A percentile compares a stretch with the other conserved stretches of the same genome.
Evolutionary conservation across 2,888 invertebrate genomes (phyloP).

Genomic region (Watsonalla binaria): DNA sequence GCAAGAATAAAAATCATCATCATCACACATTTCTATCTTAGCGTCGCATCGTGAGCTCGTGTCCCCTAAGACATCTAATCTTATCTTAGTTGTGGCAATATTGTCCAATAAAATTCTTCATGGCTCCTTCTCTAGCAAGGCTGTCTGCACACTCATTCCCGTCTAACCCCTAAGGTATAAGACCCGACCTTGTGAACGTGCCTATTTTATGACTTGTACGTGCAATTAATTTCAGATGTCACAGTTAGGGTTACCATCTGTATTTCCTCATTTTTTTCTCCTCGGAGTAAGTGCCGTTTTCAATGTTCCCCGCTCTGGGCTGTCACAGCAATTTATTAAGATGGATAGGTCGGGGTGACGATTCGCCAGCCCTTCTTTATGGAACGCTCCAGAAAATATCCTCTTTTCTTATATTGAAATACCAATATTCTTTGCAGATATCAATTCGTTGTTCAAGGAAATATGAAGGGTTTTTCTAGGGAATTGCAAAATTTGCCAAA

Average conservation of each 20-base stretch:
- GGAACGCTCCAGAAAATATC: slow-evolving; percentile 19
- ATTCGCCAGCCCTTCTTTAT: slow-evolving; percentile 18
- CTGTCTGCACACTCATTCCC: no score
- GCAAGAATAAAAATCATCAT: no score
- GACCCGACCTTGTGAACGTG: no score
- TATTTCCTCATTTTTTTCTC: slow-evolving; percentile 24
- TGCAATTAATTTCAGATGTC: slow-evolving; percentile 10
- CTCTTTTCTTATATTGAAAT: slow-evolving; percentile 18
- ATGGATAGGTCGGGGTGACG: slow-evolving; percentile 37
- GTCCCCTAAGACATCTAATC: no score
- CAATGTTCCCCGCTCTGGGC: slow-evolving; percentile 31
- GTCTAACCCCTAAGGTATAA: no score
- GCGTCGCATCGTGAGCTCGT: no score
- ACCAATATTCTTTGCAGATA: slow-evolving; percentile 5
- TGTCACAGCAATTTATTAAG: slow-evolving; percentile 58
- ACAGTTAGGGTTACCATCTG: slow-evolving; percentile 17
- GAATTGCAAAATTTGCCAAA: no score
- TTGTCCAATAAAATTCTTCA: no score
- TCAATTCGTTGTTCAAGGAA: neutral
- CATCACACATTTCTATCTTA: no score
- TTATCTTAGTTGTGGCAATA: no score
- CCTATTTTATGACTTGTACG: neutral
- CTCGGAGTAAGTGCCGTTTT: slow-evolving; percentile 28
- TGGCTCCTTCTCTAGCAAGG: no score
- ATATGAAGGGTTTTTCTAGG: no score